phyloP scores from a whole-genome alignment of 2,113 vertebrate species.

The Conger conger region DNA sequence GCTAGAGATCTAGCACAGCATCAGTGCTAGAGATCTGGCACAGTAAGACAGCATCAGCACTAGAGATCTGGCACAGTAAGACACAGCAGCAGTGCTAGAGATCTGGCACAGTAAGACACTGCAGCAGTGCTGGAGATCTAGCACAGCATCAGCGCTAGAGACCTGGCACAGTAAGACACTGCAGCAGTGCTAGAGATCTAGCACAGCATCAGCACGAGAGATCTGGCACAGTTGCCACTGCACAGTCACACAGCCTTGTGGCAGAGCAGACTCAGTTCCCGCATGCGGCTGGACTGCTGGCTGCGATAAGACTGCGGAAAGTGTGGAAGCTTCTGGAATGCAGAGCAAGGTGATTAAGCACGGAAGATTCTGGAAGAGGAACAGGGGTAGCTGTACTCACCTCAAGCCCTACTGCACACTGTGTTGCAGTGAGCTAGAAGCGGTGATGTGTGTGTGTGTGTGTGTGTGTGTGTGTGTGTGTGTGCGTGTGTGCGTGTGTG shows the following conservation, averaged over 20 bases:
- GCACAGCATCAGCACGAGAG: not conserved
- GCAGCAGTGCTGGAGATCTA: no score
- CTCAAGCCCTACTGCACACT: not conserved
- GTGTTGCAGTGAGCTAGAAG: not conserved
- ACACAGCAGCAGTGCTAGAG: not conserved
- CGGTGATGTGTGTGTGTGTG: not conserved
- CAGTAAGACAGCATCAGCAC: conserved; percentile 2
- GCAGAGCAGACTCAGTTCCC: not conserved
- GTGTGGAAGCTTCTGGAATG: not conserved
- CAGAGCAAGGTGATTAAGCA: not conserved
- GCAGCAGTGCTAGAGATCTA: no score
- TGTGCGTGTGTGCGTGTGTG: not conserved
- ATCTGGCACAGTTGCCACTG: not conserved
- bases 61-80: not conserved
- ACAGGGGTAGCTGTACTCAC: not conserved
- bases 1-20: no score
- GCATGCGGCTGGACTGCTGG: not conserved
- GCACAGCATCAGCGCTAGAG: not conserved
- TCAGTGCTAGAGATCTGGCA: not conserved
- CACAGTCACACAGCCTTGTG: not conserved
- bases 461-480: not conserved
- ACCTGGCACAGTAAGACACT: no score
- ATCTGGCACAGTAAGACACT: not conserved
- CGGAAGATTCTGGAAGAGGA: not conserved
- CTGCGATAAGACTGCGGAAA: not conserved